These are phyloP conservation scores for Carpatolechia fugitivella DNA, from an alignment of 2,888 invertebrate species.

Conservation along the genomic window DNA sequence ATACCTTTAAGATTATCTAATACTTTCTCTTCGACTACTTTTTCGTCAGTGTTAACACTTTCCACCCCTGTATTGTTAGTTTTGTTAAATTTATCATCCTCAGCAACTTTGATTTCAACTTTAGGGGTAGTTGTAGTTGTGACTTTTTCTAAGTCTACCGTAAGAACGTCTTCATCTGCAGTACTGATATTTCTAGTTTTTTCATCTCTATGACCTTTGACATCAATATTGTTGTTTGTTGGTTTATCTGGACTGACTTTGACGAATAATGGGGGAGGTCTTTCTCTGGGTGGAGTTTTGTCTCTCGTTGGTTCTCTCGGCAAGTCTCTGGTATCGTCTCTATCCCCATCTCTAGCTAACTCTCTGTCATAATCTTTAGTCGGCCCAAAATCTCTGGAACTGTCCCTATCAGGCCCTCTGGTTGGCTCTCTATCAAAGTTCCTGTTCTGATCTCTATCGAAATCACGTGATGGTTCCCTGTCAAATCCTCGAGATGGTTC, in stretches of 20 bases:
- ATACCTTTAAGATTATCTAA: constrained; percentile 58
- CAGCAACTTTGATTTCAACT: constrained; percentile 25
- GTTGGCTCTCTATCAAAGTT: neutral
- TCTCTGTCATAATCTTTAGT: neutral
- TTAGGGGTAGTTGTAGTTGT: constrained; percentile 29
- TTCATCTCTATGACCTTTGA: constrained; percentile 47
- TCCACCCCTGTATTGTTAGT: constrained; percentile 44
- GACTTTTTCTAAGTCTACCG: constrained; percentile 20
- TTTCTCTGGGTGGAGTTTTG: constrained; percentile 20
- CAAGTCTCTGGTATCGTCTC: neutral
- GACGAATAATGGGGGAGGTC: constrained; percentile 19
- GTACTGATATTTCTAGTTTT: constrained; percentile 53
- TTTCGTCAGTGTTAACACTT: constrained; percentile 27
- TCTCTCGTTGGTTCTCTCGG: constrained; percentile 13
- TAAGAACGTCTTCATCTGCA: constrained; percentile 27
- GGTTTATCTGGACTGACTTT: constrained; percentile 23
- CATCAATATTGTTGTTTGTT: constrained; percentile 30
- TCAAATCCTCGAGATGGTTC: neutral
- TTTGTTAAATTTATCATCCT: constrained; percentile 28
- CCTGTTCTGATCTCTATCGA: neutral
- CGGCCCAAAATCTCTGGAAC: neutral
- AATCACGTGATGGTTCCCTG: neutral
- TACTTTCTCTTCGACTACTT: constrained; percentile 34
- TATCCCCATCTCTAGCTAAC: neutral
- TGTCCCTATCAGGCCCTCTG: neutral